Evolutionary conservation across 2,113 vertebrate genomes (phyloP), one percentile per base, ranked within the genome.

Genomic region (Boleophthalmus pectinirostris): DNA sequence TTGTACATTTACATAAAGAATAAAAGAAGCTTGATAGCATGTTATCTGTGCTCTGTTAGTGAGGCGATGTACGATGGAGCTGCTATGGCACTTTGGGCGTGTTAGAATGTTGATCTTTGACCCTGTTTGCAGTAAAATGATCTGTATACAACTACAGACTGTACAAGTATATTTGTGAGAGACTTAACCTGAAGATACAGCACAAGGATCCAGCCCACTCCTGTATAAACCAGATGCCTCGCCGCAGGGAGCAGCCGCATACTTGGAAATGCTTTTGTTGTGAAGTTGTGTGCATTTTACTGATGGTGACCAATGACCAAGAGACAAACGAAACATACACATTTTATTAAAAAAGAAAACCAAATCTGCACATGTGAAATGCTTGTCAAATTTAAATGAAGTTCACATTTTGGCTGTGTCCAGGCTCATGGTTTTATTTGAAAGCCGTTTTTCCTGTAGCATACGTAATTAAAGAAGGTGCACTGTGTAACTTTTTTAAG

Each of bases 181-280:
- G 67, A 73, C 25, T 29, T 72, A 79, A 74, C 72, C 29, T 58
- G 76, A 64, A 80, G 68, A 69, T 56, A 86, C 82, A 86, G 86
- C 90, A 88, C 88, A 90, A 87, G 78, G 23, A 25, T 88, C 74
- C 73, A 80, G 74, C 81, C 77, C 73, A 78, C 84, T 66, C 75
- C 70, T 73, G 72, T 82, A 81, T 77, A 82, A 57, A 54, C 80
- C 71, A 80, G 76, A 86, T 64, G 73, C 79, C 57, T 66, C 80
- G 73, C 72, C 68, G 65, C 66, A 51, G 69, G 78, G 65, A 71
- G 46, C 74, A 86, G 75, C 65, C 66, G 69, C 81, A 74, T 85
- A 72, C 65, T 69, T 83, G 80, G 82, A 78, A 88, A 84, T 90
- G 87, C 80, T 85, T 83, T 89, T 77, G 65, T 84, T 86, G 83